Base-by-base conservation (phyloP, 2,888 invertebrate genomes). In the Phengaris arion region DNA sequence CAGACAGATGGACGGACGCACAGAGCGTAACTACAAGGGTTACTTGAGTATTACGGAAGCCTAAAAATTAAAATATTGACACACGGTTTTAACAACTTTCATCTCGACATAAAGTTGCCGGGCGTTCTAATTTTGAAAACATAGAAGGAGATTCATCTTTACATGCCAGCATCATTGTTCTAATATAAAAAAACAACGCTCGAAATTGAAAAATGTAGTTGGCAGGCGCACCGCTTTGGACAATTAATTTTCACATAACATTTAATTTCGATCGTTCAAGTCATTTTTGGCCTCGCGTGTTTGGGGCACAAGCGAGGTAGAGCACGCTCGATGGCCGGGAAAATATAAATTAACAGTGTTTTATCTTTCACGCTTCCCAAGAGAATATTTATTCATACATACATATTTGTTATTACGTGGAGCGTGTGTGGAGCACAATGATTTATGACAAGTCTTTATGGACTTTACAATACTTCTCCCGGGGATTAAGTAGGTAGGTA, bases 211-310 rank as follows among this genome's bases (percentile, higher is more conserved):
- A 77, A 77, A 76, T 78, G 75, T 77, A 75, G 79, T 76, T 80
- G 80, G 78, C 80, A 76, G 76, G 74, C 75, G 77, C 77, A 78
- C 74, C 77, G 78, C 75, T 76, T 77, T 79, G 80, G 79, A 75
- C 80, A 79, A 81, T 82, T 81, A 80, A 81, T 80, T 79, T 81
- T 77, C 81, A 80, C 81, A 81, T 81, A 81, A 79, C 81, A 80
- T 80, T 82, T 81, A 80, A 79, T 81, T 82, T 81, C 77, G 77
- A 77, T 64, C 64, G 79, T 76, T 77, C 70, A 74, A 64, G 76
- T 79, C 78, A 79, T 81, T 81, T 80, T 80, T 77, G 76, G 78
- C 76, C 77, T 80, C 78, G 80, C 79, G 81, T 82, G 80, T 78
- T 77, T 69, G 72, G 69, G 74, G 55, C 69, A 75, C 68, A 74